Base-by-base conservation (phyloP, 2,888 invertebrate genomes). In the Eutolmus rufibarbis region DNA sequence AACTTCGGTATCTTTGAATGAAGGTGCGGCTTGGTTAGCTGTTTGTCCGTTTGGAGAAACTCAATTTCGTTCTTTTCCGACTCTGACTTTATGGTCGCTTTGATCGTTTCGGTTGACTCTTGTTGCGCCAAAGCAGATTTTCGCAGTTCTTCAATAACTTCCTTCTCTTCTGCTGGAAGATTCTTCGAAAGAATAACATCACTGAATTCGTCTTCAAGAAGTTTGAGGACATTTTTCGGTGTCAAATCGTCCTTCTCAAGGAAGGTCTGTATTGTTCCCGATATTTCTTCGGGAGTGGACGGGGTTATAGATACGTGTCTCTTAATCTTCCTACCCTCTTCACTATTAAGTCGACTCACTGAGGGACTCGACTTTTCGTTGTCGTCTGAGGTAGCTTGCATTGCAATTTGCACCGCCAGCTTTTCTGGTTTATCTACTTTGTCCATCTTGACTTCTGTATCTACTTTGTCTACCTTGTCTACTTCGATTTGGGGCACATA, bases 201-300 rank as follows among this genome's bases (percentile, higher is more conserved):
- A 34, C 88, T 87, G 40, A 89, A 88, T 86, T 89, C 89, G 12
- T 88, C 86, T 82, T 89, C 88, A 8, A 89, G 37, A 23, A 89
- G 57, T 46, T 78, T 37, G 1, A 88, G 37, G 12, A 89, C 56
- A 57, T 86, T 87, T 82, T 88, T 57, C 16, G 89, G 87, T 57
- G 46, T 85, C 12, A 88, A 37, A 77, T 88, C 85, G 12, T 85
- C 77, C 19, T 85, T 87, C 4, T 86, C 85, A 12, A 89, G 16
- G 46, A 89, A 88, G 16, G 82, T 57, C 57, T 87, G 88, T n/a
- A 88, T 87, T 19, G 88, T 57, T 5, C 87, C 87, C 9, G 88
- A 87, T 19, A 89, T 87, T 19, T 89, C 88, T 34, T 88, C 85
- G 19, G 86, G 40, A 74, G 86, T 31, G 1, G 82, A 82, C 23